phyloP scores from a whole-genome alignment of 2,797 vertebrate genomes.

The Alexandromys oeconomus region DNA sequence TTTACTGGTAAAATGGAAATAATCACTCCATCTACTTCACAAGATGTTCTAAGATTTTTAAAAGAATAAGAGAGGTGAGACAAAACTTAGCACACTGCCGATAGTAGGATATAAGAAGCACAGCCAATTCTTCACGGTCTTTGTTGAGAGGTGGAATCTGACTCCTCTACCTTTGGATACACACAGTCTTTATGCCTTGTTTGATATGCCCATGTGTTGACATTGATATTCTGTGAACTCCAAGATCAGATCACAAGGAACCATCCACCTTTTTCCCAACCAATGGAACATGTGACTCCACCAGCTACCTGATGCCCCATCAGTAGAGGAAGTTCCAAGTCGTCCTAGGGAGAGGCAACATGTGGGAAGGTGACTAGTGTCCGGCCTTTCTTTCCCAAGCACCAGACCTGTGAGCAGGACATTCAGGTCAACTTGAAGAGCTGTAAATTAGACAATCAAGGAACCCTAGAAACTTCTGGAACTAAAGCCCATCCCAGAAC shows the following conservation, averaged over 20 bases:
- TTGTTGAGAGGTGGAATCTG: not conserved
- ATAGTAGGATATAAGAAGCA: not conserved
- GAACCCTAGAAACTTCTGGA: not conserved
- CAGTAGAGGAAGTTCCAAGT: not conserved
- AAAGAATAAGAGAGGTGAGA: not conserved
- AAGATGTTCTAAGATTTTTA: not conserved
- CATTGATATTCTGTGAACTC: not conserved
- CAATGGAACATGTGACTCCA: not conserved
- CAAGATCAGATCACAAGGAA: not conserved
- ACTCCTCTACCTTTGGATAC: not conserved
- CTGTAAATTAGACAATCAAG: not conserved
- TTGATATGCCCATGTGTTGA: not conserved
- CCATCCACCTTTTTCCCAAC: not conserved
- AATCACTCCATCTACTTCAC: not conserved
- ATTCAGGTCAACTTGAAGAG: not conserved
- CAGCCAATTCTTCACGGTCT: not conserved
- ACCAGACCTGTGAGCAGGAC: not conserved
- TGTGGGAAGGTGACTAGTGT: not conserved
- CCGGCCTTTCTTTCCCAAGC: not conserved
- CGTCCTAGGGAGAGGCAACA: not conserved
- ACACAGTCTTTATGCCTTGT: not conserved
- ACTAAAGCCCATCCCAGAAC: not conserved
- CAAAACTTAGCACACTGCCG: not conserved
- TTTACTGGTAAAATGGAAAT: slow-evolving; percentile 54
- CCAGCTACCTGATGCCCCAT: not conserved